phyloP scores from a whole-genome alignment of 2,888 invertebrate genomes.

The Alcis repandata region DNA sequence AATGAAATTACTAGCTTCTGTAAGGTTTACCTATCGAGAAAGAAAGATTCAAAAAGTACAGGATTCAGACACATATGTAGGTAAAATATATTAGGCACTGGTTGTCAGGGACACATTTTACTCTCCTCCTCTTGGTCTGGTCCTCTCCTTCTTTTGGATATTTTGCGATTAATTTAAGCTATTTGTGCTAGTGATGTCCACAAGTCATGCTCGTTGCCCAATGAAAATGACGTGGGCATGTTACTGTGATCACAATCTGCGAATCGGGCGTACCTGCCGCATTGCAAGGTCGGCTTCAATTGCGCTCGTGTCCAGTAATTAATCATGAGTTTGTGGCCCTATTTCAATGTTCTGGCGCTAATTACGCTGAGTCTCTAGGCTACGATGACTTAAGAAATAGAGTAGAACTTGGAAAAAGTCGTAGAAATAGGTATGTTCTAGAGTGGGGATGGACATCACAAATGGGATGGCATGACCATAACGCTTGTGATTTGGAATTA shows the following conservation, averaged over 20 bases:
- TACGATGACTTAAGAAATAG: conserved; percentile 16
- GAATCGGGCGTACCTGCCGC: conserved; percentile 46
- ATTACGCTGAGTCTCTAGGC: conserved; percentile 17
- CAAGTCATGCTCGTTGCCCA: conserved; percentile 17
- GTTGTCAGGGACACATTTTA: no score
- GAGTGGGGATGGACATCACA: background rate
- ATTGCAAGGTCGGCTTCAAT: conserved; percentile 72
- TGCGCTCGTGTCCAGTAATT: conserved; percentile 71
- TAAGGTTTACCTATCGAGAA: no score
- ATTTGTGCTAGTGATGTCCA: conserved; percentile 5
- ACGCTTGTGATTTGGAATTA: no score
- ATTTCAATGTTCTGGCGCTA: conserved; percentile 43
- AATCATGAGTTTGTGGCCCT: conserved; percentile 62
- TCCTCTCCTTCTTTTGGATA: background rate
- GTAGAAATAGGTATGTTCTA: background rate
- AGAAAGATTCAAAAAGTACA: no score
- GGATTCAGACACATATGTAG: no score
- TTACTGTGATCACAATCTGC: conserved; percentile 35
- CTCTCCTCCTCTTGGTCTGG: no score
- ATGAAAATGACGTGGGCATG: conserved; percentile 20
- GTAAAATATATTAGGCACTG: no score
- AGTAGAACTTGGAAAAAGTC: background rate
- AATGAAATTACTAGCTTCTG: no score
- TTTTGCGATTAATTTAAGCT: background rate
- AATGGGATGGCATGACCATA: background rate